A percentile compares a stretch with the other conserved stretches of the same genome.
These are phyloP conservation scores for Hecatera dysodea DNA, from an alignment of 2,888 invertebrate genomes.

Conservation along the genomic window DNA sequence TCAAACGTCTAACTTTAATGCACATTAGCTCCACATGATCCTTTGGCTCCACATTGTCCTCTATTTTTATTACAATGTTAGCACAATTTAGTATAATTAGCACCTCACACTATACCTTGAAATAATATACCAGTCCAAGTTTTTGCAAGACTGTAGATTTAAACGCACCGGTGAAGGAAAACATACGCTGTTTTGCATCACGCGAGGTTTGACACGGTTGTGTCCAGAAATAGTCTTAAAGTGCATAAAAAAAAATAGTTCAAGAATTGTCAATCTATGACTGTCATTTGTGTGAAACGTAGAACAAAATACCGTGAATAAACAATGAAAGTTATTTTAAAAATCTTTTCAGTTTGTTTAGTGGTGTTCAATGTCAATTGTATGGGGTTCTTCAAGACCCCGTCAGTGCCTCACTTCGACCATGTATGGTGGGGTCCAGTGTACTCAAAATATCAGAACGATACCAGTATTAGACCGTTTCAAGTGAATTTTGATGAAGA, in stretches of 20 bases:
- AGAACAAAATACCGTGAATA: too few relatives aligned
- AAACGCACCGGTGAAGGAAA: slow-evolving; percentile 4
- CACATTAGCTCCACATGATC: too few relatives aligned
- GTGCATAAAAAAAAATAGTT: neutral
- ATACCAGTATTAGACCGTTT: slow-evolving; percentile 89
- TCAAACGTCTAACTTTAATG: too few relatives aligned
- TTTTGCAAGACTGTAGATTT: slow-evolving; percentile 7
- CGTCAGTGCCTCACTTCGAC: slow-evolving; percentile 24
- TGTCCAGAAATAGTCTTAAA: neutral
- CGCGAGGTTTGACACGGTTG: slow-evolving; percentile 10
- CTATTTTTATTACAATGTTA: neutral
- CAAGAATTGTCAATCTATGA: neutral
- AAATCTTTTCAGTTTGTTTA: neutral
- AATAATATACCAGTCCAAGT: neutral
- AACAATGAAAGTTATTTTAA: slow-evolving; percentile 11
- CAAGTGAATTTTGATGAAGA: slow-evolving; percentile 80
- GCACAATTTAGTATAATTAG: neutral
- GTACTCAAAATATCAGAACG: slow-evolving; percentile 80
- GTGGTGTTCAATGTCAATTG: neutral
- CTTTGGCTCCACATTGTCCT: neutral
- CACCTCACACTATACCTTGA: neutral
- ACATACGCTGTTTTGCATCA: neutral
- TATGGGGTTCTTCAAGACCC: slow-evolving; percentile 5
- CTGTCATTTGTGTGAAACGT: too few relatives aligned
- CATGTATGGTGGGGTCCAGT: slow-evolving; percentile 85